Evolutionary conservation across 2,888 invertebrate species (phyloP), one percentile per base, ranked within the genome.

Genomic region (Epiblema foenella): DNA sequence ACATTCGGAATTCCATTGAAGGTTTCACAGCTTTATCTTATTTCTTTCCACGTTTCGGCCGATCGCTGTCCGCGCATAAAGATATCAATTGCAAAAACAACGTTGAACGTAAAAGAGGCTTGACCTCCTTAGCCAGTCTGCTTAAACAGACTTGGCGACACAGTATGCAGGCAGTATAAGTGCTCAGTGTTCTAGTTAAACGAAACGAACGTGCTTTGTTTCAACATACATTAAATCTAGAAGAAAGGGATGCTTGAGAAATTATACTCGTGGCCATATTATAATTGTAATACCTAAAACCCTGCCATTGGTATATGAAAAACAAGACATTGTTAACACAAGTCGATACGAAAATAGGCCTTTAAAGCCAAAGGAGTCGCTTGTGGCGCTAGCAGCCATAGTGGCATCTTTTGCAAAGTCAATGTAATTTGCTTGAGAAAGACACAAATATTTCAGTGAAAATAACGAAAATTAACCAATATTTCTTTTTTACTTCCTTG

Each of bases 61-160:
- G 57, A 67, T 54, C 67, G 39, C 46, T n/a, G 66, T 56, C 62
- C 62, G 71, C 62, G 71, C 67, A 67, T 56, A 67, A 71, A 71
- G 67, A 71, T 71, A 71, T 62, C 71, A 71, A 71, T 71, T 71
- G 71, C 71, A 71, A 71, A 71, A 71, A 71, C 70, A 56, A 60
- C 54, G 65, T 54, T 17, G 37, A 46, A 24, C 59, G 67, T 72
- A 64, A 65, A 60, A 68, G 57, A 66, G 69, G 66, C 57, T 72
- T 75, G 74, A 76, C 77, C 77, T 77, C 74, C 73, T 75, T 76
- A 76, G 57, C 72, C 72, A 73, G 56, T 42, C 67, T 72, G 76
- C 73, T 75, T 75, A 72, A 76, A 76, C 74, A 62, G 74, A 75
- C 73, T 74, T 69, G 68, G 68, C 73, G 69, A 75, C 74, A 74